Evolutionary conservation across 2,113 vertebrate genomes (phyloP).

Genomic region (Strix aluco): DNA sequence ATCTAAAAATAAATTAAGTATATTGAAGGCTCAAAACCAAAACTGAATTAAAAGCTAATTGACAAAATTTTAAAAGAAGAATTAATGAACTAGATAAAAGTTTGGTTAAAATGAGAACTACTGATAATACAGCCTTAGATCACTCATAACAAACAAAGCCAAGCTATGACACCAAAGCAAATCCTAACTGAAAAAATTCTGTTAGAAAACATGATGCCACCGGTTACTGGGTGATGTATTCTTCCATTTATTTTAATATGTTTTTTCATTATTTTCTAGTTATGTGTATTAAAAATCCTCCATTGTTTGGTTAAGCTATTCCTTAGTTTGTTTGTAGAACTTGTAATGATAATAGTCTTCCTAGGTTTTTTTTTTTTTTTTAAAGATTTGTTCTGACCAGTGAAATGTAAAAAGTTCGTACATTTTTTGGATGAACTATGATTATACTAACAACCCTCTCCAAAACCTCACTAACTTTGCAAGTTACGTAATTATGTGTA

Average conservation of each 20-base stretch:
- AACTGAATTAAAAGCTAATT: neutral
- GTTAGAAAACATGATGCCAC: neutral
- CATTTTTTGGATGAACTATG: neutral
- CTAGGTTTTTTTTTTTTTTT: neutral
- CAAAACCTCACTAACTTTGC: neutral
- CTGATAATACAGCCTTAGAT: neutral
- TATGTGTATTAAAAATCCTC: neutral
- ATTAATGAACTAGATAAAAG: neutral
- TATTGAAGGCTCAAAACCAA: neutral
- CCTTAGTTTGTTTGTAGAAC: neutral
- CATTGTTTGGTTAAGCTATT: neutral
- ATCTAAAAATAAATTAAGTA: neutral
- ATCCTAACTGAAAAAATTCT: neutral
- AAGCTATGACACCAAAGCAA: neutral
- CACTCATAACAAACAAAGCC: neutral
- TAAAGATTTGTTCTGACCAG: neutral
- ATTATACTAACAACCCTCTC: neutral
- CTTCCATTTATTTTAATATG: neutral
- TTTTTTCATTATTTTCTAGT: neutral
- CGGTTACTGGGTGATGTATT: neutral
- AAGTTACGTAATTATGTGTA: neutral
- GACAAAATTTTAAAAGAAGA: neutral
- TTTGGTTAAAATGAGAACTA: neutral
- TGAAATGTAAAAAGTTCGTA: neutral
- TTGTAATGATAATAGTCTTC: neutral